Conservation (phyloP, 1,140 invertebrate species). For the Pantala flavescens region DNA sequence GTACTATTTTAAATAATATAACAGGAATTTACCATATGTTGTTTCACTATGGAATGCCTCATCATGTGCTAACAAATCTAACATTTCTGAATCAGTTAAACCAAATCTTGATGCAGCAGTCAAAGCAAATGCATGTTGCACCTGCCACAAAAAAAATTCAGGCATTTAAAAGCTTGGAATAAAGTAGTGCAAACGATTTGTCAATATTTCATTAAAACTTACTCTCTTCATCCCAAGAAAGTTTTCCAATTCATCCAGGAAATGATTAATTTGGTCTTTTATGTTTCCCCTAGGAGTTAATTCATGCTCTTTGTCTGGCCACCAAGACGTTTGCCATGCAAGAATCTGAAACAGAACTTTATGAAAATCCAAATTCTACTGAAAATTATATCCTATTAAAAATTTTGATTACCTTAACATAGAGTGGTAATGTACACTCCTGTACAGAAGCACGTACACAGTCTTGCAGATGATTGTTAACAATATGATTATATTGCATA, state of each 20-base stretch:
- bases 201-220: constrained; percentile 14
- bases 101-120: constrained; percentile 57
- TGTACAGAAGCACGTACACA: constrained; percentile 45
- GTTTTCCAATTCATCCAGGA: constrained; percentile 53
- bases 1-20: too few relatives aligned
- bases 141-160: constrained; percentile 26
- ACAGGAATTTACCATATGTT: constrained; percentile 52
- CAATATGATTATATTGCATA: constrained; percentile 49
- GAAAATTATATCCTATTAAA: background rate
- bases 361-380: constrained; percentile 12
- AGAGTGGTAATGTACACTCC: constrained; percentile 52
- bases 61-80: constrained; percentile 60
- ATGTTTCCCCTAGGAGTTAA: constrained; percentile 42
- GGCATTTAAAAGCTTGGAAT: background rate
- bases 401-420: constrained; percentile 45
- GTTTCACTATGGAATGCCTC: constrained; percentile 53
- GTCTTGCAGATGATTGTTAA: constrained; percentile 47
- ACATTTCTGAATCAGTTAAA: constrained; percentile 59
- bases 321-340: constrained; percentile 55
- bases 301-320: constrained; percentile 37
- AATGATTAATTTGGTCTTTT: constrained; percentile 45
- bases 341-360: constrained; percentile 39
- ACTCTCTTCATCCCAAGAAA: constrained; percentile 47
- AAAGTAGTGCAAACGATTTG: background rate
- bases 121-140: constrained; percentile 49